Evolutionary conservation across 2,113 vertebrate species (phyloP).

Genomic region (Sialia sialis): DNA sequence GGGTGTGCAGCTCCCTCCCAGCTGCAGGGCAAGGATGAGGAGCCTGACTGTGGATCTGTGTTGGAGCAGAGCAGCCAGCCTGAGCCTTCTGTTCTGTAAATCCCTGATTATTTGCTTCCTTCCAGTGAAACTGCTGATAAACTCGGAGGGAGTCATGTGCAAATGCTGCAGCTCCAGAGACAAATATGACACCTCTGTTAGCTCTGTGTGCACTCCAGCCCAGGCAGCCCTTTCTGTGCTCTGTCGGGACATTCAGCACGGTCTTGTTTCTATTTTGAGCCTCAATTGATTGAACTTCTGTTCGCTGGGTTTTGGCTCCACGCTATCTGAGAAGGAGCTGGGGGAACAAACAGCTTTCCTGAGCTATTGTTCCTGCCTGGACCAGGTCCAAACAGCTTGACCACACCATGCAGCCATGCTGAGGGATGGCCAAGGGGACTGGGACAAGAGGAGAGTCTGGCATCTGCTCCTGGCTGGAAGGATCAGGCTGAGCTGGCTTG

Average conservation of each 20-base stretch:
- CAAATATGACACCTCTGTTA: not conserved
- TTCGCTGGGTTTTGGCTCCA: not conserved
- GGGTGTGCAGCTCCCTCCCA: not conserved
- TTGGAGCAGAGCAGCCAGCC: not conserved
- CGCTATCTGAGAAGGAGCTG: conserved; percentile 2
- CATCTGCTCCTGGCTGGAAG: not conserved
- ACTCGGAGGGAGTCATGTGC: not conserved
- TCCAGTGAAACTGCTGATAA: not conserved
- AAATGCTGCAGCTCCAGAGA: not conserved
- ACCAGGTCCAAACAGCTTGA: not conserved
- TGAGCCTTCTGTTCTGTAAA: not conserved
- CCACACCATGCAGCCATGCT: rapidly evolving
- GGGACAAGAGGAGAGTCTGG: not conserved
- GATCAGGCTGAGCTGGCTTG: not conserved
- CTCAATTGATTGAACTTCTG: not conserved
- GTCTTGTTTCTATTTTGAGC: not conserved
- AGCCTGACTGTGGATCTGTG: not conserved
- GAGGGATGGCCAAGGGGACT: not conserved
- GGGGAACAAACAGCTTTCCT: conserved; percentile 4
- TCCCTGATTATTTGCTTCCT: not conserved
- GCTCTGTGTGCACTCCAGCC: not conserved
- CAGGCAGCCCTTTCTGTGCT: not conserved
- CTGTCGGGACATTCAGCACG: not conserved
- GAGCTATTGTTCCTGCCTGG: not conserved
- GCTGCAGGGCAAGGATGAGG: not conserved